Base-by-base conservation (phyloP, 2,797 vertebrate genomes). In the Anguilla marmorata region DNA sequence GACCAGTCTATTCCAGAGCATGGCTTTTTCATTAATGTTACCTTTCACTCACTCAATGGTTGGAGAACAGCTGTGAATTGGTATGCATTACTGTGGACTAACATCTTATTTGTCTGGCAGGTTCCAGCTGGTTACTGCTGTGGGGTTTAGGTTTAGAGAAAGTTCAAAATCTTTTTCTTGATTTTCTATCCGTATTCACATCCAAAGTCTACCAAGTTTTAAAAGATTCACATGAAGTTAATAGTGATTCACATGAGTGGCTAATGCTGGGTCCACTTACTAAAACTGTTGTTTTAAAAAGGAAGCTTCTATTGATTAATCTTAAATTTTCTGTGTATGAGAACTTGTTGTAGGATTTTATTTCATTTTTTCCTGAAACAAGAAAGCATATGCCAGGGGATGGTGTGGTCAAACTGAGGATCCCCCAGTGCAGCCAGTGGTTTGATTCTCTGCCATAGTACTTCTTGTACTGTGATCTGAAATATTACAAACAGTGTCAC, bases 11-110 rank as follows among this genome's bases (percentile, higher is more conserved):
- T 89, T 90, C 87, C 88, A 89, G 90, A 92, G 93, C 90, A 93
- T 91, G 93, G 90, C 90, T 85, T 79, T 27, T 87, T 93, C 93
- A 93, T 95, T 93, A 94, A 89, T 90, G 91, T 91, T 93, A 91
- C 88, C 91, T 92, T 93, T 93, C 93, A 92, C 90, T 94, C 93
- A 92, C 90, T 94, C 93, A 91, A 74, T 90, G 90, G 91, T 92
- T 90, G 88, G 92, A 92, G 93, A 94, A 94, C 90, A 93, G 69
- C 90, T 91, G 89, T 87, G 88, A 88, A 91, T 89, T 92, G 91
- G 92, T 89, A 72, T 86, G 91, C 91, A 93, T 91, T 92, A 92
- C 87, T 63, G 80, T 87, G 79, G 88, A 89, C 74, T 93, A 93
- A 91, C 90, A 89, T 92, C 90, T 88, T 89, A 88, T 91, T 91